Evolutionary conservation across 1,140 invertebrate genomes (phyloP).

Genomic region (Pygmarrhopalites habei): DNA sequence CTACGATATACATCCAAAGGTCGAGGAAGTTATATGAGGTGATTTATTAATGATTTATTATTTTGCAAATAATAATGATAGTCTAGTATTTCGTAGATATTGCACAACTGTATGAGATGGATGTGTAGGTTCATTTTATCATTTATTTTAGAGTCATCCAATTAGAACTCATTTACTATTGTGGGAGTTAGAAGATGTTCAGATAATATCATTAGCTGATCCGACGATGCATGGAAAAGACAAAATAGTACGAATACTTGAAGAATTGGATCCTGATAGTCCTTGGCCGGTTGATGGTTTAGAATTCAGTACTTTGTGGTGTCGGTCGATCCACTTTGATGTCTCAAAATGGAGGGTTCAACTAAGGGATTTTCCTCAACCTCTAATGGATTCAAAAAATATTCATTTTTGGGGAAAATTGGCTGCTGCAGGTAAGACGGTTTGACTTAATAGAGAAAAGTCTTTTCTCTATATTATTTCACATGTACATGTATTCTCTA

Average conservation of each 20-base stretch:
- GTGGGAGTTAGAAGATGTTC: slow-evolving; percentile 69
- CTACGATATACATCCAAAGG: slow-evolving; percentile 89
- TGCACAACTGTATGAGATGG: no score
- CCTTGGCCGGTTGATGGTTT: slow-evolving; percentile 85
- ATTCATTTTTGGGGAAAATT: slow-evolving; percentile 82
- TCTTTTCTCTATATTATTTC: no score
- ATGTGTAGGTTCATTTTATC: no score
- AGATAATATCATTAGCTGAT: slow-evolving; percentile 80
- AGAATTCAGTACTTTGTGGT: slow-evolving; percentile 90
- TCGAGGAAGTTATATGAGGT: slow-evolving; percentile 71
- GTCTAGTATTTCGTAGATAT: no score
- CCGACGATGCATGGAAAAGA: slow-evolving; percentile 73
- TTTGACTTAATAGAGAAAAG: no score
- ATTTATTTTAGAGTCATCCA: slow-evolving; percentile 43
- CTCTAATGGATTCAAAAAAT: slow-evolving; percentile 71
- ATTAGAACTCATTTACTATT: slow-evolving; percentile 69
- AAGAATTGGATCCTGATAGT: slow-evolving; percentile 72
- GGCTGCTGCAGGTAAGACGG: slow-evolving; percentile 77
- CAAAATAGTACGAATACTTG: slow-evolving; percentile 63
- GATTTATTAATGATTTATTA: no score
- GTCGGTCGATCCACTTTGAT: slow-evolving; percentile 69
- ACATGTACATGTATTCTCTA: no score
- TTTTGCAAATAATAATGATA: slow-evolving; percentile 11
- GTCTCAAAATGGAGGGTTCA: slow-evolving; percentile 78
- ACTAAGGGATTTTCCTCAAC: slow-evolving; percentile 92